A percentile compares a stretch with the other conserved stretches of the same genome.
phyloP scores from a whole-genome alignment of 2,888 invertebrate genomes.

The Cantharis flavilabris region DNA sequence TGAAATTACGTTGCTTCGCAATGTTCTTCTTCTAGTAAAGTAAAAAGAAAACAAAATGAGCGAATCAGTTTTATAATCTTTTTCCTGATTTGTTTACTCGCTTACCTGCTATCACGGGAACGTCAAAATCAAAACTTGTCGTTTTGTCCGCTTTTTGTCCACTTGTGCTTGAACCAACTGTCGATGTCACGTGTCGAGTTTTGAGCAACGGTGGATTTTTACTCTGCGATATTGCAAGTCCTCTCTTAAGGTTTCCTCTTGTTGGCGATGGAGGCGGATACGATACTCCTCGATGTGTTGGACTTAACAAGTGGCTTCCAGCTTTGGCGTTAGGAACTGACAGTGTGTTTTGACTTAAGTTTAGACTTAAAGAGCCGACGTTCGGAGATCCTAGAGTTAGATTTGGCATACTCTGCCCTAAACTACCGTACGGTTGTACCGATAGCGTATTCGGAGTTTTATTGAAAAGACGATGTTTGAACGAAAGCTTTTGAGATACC shows the following conservation, averaged over 20 bases:
- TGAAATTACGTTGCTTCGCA: slow-evolving; percentile 52
- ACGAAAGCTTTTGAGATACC: slow-evolving; percentile 47
- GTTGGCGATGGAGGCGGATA: slow-evolving; percentile 83
- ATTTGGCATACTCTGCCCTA: slow-evolving; percentile 83
- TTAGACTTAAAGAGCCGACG: slow-evolving; percentile 49
- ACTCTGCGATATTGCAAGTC: slow-evolving; percentile 72
- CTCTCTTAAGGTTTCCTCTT: slow-evolving; percentile 67
- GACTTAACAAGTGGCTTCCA: slow-evolving; percentile 58
- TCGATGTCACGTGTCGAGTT: slow-evolving; percentile 69
- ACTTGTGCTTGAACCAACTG: slow-evolving; percentile 37
- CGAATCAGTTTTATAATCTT: slow-evolving; percentile 10
- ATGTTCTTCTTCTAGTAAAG: slow-evolving; percentile 54
- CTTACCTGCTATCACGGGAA: slow-evolving; percentile 57
- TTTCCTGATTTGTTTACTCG: slow-evolving; percentile 30
- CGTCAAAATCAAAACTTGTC: slow-evolving; percentile 56
- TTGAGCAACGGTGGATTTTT: slow-evolving; percentile 83
- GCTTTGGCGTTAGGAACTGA: slow-evolving; percentile 59
- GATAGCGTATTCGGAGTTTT: slow-evolving; percentile 73
- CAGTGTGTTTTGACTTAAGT: slow-evolving; percentile 58
- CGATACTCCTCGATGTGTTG: slow-evolving; percentile 73
- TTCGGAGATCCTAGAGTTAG: slow-evolving; percentile 60
- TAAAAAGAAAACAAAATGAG: slow-evolving; percentile 25
- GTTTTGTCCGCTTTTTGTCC: slow-evolving; percentile 45
- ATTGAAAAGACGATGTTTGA: slow-evolving; percentile 51
- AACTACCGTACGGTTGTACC: slow-evolving; percentile 70